phyloP scores from a whole-genome alignment of 2,888 invertebrate genomes.

The Cloeon dipterum region DNA sequence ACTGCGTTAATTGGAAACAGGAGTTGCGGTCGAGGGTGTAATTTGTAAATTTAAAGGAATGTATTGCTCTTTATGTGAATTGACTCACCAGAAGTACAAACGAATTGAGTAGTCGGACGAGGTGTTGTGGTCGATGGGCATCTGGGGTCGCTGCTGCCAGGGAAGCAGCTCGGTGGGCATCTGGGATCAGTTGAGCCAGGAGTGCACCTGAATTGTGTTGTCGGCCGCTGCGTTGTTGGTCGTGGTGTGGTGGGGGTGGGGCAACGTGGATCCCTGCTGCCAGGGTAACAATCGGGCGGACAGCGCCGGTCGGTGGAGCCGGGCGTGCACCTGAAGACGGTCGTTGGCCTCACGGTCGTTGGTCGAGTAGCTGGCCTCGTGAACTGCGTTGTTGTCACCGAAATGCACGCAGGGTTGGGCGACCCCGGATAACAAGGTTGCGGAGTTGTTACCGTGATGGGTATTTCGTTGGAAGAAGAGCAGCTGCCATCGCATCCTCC shows the following conservation, averaged over 20 bases:
- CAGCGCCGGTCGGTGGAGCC: slow-evolving; percentile 15
- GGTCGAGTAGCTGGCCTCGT: slow-evolving; percentile 11
- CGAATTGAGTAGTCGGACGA: slow-evolving; percentile 8
- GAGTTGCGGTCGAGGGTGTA: too few relatives aligned
- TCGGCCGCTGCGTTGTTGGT: slow-evolving; percentile 6
- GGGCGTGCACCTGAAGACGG: slow-evolving; percentile 11
- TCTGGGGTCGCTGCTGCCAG: slow-evolving; percentile 13
- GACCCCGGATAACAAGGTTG: slow-evolving; percentile 8
- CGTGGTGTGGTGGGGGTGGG: slow-evolving; percentile 3
- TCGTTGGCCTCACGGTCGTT: slow-evolving; percentile 8
- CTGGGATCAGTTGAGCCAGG: slow-evolving; percentile 14
- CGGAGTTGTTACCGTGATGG: slow-evolving; percentile 5
- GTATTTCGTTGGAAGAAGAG: too few relatives aligned
- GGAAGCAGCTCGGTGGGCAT: slow-evolving; percentile 18
- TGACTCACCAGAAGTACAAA: slow-evolving; percentile 17
- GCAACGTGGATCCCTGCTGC: slow-evolving; percentile 12
- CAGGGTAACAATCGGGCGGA: slow-evolving; percentile 9
- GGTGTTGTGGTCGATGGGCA: slow-evolving; percentile 13
- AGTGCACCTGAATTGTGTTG: slow-evolving; percentile 10
- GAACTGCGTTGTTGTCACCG: slow-evolving; percentile 9
- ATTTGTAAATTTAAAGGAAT: too few relatives aligned
- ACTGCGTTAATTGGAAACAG: too few relatives aligned
- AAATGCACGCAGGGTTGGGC: slow-evolving; percentile 8
- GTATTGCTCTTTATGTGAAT: too few relatives aligned
- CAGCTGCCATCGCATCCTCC: not conserved